These are phyloP conservation scores for Axinella damicornis DNA, from an alignment of 37 sponge, comb jelly and placozoan species.

Conservation along the genomic window DNA sequence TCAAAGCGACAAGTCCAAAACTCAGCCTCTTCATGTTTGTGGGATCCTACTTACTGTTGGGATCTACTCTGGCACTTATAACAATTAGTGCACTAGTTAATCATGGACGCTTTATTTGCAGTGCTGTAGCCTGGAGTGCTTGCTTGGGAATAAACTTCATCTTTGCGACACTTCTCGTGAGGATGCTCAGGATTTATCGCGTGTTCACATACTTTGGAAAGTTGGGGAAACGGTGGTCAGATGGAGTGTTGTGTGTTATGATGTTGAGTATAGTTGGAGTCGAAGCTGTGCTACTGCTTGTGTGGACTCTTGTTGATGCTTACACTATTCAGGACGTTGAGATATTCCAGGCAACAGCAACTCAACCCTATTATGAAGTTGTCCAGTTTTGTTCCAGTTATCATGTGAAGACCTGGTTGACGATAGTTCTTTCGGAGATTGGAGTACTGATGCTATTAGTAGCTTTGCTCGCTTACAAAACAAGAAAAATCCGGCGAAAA, in stretches of 20 bases:
- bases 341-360: background rate
- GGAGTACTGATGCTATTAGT: constrained; percentile 20
- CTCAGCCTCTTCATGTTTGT: constrained; percentile 35
- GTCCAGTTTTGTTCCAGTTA: constrained; percentile 18
- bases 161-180: constrained; percentile 31
- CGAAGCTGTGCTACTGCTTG: constrained; percentile 4
- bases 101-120: background rate
- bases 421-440: background rate
- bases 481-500: constrained; percentile 28
- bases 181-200: constrained; percentile 35
- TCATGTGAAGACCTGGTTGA: constrained; percentile 15
- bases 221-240: constrained; percentile 45
- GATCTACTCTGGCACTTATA: constrained; percentile 8
- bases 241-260: constrained; percentile 5
- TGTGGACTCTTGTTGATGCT: constrained; percentile 21
- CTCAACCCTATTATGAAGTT: background rate
- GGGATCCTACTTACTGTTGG: constrained; percentile 23
- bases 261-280: constrained; percentile 15
- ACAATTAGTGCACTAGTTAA: background rate
- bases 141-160: constrained; percentile 32
- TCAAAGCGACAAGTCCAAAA: no score
- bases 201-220: constrained; percentile 52
- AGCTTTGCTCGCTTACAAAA: constrained; percentile 27
- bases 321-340: background rate
- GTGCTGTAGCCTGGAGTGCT: background rate